Evolutionary conservation across 2,113 vertebrate genomes (phyloP).

Genomic region (Passer domesticus): DNA sequence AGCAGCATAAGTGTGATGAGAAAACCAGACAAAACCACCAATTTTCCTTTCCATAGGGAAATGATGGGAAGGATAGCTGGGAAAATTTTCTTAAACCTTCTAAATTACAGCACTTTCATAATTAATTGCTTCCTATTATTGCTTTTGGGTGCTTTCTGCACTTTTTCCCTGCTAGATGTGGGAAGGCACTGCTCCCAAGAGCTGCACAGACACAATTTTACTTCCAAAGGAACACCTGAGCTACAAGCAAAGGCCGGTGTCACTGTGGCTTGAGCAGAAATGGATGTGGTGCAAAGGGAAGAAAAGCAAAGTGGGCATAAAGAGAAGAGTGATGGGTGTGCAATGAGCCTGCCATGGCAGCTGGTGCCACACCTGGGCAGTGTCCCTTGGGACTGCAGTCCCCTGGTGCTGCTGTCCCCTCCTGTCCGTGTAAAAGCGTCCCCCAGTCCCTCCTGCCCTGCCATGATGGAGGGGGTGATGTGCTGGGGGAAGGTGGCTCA

Average conservation of each 20-base stretch:
- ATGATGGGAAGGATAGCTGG: neutral
- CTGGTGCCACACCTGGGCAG: neutral
- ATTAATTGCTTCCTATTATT: neutral
- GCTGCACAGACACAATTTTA: neutral
- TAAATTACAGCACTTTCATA: neutral
- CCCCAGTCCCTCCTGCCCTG: neutral
- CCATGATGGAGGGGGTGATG: fast-evolving
- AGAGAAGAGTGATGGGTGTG: fast-evolving
- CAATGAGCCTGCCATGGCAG: neutral
- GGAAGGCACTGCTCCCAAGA: neutral
- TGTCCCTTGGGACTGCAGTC: neutral
- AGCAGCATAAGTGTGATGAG: neutral
- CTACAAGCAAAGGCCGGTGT: neutral
- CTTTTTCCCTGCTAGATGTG: neutral
- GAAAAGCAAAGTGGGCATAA: neutral
- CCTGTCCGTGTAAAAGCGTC: neutral
- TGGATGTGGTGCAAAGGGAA: neutral
- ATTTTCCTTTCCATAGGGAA: neutral
- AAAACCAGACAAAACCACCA: neutral
- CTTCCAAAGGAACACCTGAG: neutral
- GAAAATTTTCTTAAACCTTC: neutral
- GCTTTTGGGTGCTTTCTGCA: neutral
- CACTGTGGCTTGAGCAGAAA: neutral
- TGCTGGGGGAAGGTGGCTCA: neutral
- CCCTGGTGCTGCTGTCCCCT: neutral